Conservation (phyloP, 2,797 vertebrate genomes). For the Xiphorhynchus erythropygius region DNA sequence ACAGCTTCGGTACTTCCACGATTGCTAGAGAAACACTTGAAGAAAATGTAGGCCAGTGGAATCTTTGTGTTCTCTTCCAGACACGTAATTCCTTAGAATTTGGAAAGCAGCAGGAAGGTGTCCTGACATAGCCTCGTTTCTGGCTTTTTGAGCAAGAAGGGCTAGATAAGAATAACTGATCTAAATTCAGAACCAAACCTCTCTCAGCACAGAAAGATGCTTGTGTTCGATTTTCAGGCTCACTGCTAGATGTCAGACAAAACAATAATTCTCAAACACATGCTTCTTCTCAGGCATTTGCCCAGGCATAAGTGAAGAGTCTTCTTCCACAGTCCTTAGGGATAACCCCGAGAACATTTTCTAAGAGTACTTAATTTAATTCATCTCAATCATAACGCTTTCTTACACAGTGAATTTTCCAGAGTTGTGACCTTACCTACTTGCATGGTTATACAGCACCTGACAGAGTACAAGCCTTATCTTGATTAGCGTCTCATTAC, state of each 20-base stretch:
- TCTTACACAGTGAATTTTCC: not conserved
- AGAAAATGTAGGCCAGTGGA: not conserved
- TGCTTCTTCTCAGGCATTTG: not conserved
- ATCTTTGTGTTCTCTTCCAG: not conserved
- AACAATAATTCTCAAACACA: not conserved
- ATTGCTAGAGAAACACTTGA: not conserved
- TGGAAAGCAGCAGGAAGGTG: not conserved
- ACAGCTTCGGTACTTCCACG: not conserved
- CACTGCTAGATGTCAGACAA: not conserved
- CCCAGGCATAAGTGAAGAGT: not conserved
- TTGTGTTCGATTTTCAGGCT: not conserved
- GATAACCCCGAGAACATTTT: not conserved
- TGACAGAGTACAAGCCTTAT: conserved; percentile 25
- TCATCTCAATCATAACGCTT: not conserved
- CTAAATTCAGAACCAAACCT: not conserved
- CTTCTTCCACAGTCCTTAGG: not conserved
- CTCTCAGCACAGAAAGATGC: not conserved
- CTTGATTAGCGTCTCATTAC: conserved; percentile 21
- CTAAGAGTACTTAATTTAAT: not conserved
- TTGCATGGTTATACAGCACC: not conserved
- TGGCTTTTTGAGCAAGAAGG: not conserved
- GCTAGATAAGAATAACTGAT: not conserved
- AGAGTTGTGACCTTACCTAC: not conserved
- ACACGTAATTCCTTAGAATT: not conserved
- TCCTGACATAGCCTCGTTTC: not conserved